Base-by-base conservation (phyloP, 1,140 invertebrate species). In the Medauroidea extradentata region DNA sequence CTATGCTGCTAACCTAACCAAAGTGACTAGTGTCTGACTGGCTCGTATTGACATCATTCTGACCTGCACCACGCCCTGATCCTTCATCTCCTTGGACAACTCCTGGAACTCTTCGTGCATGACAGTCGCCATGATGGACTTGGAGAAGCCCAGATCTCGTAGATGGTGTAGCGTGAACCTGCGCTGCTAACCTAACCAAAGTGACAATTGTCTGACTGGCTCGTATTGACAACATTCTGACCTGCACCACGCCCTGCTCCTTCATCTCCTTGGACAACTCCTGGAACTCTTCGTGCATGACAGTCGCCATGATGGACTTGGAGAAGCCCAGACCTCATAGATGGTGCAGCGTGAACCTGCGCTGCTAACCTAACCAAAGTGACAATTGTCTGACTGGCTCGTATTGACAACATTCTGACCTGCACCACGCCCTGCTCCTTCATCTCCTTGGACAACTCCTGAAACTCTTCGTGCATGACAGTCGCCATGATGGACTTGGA, bases 261-360 rank as follows among this genome's bases (percentile, higher is more conserved):
- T 4, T 64, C 27, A 75, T 63, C 0, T 66, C 59, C 51, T 65
- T 71, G 3, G 65, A 66, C 5, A 77, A 56, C 25, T 65, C 54
- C 18, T 68, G 53, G 1, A 68, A 70, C 51, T 81, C 76, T 9
- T 76, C 71, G 13, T 75, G 53, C 14, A 83, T 75, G 52, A 78
- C 70, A 19, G 71, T 66, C 62, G 82, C 81, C 73, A 83, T 77
- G 0, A 70, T 70, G 19, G 67, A 67, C 62, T 75, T 80, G 3
- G 79, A 81, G 52, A 81, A 78, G 14, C 82, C 83, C 52, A 84
- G 74, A 54, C 80, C 73, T 58, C 76, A 69, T 9, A 86, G 68
- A 18, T 78, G 76, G 53, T 70, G 75, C 25, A 85, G 51, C 0
- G 77, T 68, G 63, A 83, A 84, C 53, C 81, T 77, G n/a, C 71